Evolutionary conservation across 1,140 invertebrate genomes (phyloP).

Genomic region (Idris sp.): DNA sequence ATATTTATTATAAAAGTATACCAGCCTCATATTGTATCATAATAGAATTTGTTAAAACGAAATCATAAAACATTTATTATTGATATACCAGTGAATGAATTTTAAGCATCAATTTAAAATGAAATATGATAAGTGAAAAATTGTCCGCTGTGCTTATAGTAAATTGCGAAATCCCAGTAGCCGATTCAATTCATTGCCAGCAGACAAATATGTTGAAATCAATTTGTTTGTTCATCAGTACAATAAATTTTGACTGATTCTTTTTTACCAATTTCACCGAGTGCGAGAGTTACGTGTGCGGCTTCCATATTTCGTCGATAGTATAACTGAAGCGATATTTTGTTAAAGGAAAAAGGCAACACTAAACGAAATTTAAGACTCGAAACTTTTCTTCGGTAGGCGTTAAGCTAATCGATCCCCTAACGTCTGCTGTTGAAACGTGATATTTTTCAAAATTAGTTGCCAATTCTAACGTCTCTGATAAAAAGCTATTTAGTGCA

Average conservation of each 20-base stretch:
- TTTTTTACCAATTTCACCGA: no score
- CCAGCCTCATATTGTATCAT: background rate
- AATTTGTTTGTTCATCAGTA: no score
- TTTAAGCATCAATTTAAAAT: slow-evolving; percentile 25
- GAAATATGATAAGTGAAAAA: slow-evolving; percentile 25
- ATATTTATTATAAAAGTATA: no score
- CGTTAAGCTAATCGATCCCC: slow-evolving; percentile 50
- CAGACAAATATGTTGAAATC: no score
- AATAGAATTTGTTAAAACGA: slow-evolving; percentile 18
- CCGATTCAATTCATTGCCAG: no score
- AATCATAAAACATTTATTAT: slow-evolving; percentile 29
- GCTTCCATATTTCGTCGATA: no score
- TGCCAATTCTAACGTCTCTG: slow-evolving; percentile 35
- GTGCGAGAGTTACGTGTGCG: no score
- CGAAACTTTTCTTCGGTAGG: slow-evolving; percentile 19
- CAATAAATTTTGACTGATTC: background rate
- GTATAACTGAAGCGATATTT: no score
- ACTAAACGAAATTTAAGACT: slow-evolving; percentile 32
- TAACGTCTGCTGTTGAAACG: slow-evolving; percentile 42
- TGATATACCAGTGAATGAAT: slow-evolving; percentile 10
- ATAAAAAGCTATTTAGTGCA: slow-evolving; percentile 32
- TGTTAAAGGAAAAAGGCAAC: slow-evolving; percentile 19
- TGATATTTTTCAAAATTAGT: slow-evolving; percentile 55
- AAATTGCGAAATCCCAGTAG: no score
- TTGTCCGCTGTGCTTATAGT: no score